Evolutionary conservation across 1,140 invertebrate genomes (phyloP).

Genomic region (Telenomus remus): DNA sequence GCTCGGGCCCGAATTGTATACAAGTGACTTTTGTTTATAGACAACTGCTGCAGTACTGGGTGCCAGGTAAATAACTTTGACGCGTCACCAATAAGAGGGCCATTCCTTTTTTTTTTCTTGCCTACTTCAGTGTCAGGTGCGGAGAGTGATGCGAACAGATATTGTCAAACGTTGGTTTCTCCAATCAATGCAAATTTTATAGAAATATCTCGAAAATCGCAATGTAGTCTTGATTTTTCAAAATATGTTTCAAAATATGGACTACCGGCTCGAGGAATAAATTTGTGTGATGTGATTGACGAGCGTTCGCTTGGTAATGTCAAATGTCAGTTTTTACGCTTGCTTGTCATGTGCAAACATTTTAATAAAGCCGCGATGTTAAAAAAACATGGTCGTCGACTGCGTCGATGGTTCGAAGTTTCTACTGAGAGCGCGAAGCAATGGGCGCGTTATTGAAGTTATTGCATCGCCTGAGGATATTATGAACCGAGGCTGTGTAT

Average conservation of each 20-base stretch:
- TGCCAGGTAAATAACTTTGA: conserved; percentile 56
- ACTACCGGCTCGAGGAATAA: not conserved
- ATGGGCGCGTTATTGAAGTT: conserved; percentile 69
- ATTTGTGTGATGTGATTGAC: not conserved
- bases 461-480: conserved; percentile 68
- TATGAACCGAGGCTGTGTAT: conserved; percentile 65
- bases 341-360: conserved; percentile 21
- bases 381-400: conserved; percentile 37
- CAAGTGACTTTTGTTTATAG: conserved; percentile 36
- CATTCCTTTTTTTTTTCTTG: not conserved
- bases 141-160: conserved; percentile 13
- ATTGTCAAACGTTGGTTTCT: too few relatives aligned
- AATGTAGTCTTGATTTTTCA: too few relatives aligned
- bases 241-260: too few relatives aligned
- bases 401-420: conserved; percentile 46
- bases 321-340: conserved; percentile 14
- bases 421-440: conserved; percentile 50
- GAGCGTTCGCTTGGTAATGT: conserved; percentile 8
- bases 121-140: too few relatives aligned
- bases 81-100: not conserved
- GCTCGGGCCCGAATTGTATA: conserved; percentile 52
- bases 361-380: conserved; percentile 18
- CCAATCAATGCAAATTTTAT: too few relatives aligned
- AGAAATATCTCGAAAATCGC: too few relatives aligned
- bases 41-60: conserved; percentile 34